Percentiles rank a stretch among this genome's conserved stretches.
Evolutionary conservation across 2,113 vertebrate genomes (phyloP).

Genomic region (Passer montanus): DNA sequence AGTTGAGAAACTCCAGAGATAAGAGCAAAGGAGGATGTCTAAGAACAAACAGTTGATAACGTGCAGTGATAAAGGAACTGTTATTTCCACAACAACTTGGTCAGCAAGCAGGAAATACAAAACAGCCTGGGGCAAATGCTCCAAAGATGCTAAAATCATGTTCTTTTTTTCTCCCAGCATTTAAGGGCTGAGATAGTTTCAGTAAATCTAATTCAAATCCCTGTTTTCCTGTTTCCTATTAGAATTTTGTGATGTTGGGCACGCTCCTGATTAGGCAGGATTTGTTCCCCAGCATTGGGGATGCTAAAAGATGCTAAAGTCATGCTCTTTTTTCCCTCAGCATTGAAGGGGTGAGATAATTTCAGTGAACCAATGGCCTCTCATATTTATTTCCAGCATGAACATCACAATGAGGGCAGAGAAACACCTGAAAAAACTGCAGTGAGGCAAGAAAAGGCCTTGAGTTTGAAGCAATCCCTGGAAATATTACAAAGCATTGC

Average conservation of each 20-base stretch:
- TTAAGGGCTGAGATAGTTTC: not conserved
- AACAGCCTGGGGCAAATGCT: not conserved
- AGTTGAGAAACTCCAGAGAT: slow-evolving; percentile 66
- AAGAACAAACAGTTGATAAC: slow-evolving; percentile 31
- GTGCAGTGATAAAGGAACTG: slow-evolving; percentile 43
- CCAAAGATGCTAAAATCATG: not conserved
- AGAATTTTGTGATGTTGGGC: not conserved
- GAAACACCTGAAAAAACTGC: not conserved
- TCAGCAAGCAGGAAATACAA: not conserved
- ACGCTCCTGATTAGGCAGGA: not conserved
- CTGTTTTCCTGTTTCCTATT: not conserved
- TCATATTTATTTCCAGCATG: not conserved
- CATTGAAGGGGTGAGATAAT: not conserved
- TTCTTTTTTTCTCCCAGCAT: fast-evolving
- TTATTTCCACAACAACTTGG: not conserved
- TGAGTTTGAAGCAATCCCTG: not conserved
- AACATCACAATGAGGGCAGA: not conserved
- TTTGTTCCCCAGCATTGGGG: not conserved
- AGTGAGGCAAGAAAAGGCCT: not conserved
- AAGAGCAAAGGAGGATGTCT: slow-evolving; percentile 38
- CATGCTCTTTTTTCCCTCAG: fast-evolving
- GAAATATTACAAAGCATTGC: not conserved
- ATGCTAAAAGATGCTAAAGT: not conserved
- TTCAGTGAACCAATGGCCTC: not conserved
- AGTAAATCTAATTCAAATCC: not conserved